These are phyloP conservation scores for Agelaius phoeniceus DNA, from an alignment of 2,113 vertebrate genomes.

Conservation along the genomic window DNA sequence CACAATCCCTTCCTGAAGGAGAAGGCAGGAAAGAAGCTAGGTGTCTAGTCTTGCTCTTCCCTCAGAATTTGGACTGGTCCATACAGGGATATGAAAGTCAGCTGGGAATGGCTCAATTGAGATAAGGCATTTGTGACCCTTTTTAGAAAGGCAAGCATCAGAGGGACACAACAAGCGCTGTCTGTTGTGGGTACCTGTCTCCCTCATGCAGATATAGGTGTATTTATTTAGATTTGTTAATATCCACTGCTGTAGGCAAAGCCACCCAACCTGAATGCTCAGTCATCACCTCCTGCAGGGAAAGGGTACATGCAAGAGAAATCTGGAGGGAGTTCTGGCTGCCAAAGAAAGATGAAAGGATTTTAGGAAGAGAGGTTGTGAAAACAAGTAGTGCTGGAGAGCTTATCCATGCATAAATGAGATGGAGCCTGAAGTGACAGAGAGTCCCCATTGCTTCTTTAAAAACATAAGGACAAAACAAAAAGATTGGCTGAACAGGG, in stretches of 20 bases:
- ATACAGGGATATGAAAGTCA: slow-evolving; percentile 6
- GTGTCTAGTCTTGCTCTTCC: background rate
- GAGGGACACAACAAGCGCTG: background rate
- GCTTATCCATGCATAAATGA: slow-evolving; percentile 35
- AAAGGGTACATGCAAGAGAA: background rate
- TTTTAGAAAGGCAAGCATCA: background rate
- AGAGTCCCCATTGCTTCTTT: slow-evolving; percentile 7
- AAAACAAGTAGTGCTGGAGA: slow-evolving; percentile 35
- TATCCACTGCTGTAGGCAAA: background rate
- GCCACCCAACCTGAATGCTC: background rate
- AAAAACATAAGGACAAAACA: background rate
- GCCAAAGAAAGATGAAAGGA: slow-evolving; percentile 30
- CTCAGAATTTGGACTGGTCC: background rate
- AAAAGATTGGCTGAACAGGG: background rate
- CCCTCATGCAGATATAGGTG: background rate
- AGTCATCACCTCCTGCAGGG: background rate
- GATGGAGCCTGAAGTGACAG: background rate
- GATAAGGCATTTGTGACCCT: background rate
- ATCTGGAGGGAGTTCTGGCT: background rate
- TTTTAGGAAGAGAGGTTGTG: slow-evolving; percentile 15
- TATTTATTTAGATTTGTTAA: background rate
- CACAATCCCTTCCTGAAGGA: background rate
- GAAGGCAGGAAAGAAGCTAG: background rate
- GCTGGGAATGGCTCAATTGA: background rate
- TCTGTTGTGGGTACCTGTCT: background rate